A percentile compares a stretch with the other conserved stretches of the same genome.
These are phyloP conservation scores for Branchellion lobata DNA, from an alignment of 2,888 invertebrate species.

Conservation along the genomic window DNA sequence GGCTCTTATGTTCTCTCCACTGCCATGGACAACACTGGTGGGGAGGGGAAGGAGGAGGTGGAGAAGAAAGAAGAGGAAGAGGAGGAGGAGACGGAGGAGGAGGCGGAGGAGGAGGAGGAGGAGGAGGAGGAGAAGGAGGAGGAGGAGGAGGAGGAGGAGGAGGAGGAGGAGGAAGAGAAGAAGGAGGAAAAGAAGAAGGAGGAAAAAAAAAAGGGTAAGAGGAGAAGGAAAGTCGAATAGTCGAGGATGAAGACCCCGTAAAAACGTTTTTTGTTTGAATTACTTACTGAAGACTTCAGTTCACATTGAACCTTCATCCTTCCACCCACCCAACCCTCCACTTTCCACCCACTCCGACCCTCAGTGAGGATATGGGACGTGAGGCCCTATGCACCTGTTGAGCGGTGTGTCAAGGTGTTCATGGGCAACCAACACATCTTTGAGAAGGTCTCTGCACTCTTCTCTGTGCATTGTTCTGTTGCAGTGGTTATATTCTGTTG, in stretches of 20 bases:
- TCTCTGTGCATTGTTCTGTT: conserved; percentile 5
- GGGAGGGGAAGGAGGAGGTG: background rate
- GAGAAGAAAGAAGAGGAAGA: background rate
- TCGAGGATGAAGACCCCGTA: no score
- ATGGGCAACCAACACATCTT: conserved; percentile 53
- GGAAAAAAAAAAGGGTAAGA: no score
- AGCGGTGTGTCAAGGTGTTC: conserved; percentile 54
- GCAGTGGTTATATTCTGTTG: background rate
- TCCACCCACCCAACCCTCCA: background rate
- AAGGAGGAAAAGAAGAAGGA: no score
- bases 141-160: no score
- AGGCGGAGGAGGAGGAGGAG: no score
- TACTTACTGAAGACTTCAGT: no score
- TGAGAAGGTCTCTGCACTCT: conserved; percentile 57
- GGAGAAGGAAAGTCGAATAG: no score
- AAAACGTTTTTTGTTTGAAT: no score
- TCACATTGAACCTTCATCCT: no score
- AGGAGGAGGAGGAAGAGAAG: no score
- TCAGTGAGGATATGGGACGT: conserved; percentile 65
- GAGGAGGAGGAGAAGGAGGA: no score
- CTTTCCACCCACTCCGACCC: background rate
- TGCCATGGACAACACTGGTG: conserved; percentile 87
- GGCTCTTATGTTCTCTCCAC: conserved; percentile 83
- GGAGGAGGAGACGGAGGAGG: no score
- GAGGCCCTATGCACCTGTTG: conserved; percentile 54